phyloP scores from a whole-genome alignment of 2,888 invertebrate species.

The Amphiduros pacificus region DNA sequence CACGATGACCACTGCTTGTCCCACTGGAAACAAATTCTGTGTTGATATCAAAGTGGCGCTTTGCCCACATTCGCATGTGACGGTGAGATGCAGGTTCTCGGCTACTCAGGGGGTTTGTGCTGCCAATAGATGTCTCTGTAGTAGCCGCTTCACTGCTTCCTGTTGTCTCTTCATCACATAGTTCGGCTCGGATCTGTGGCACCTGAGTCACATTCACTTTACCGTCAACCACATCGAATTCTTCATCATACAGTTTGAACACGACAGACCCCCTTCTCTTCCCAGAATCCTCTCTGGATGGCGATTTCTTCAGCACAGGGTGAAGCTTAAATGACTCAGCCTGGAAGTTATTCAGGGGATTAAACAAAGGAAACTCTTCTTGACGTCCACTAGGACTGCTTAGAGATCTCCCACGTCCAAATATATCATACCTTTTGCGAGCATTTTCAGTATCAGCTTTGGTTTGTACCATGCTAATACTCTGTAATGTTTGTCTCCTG shows the following conservation, averaged over 20 bases:
- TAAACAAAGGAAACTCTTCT: not conserved
- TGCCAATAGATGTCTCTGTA: constrained; percentile 14
- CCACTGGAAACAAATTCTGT: not conserved
- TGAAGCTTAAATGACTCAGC: constrained; percentile 1
- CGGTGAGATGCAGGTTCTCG: constrained; percentile 1
- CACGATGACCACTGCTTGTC: not conserved
- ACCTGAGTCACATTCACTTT: not conserved
- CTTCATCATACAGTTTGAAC: constrained; percentile 14
- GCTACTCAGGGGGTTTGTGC: not conserved
- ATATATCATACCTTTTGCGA: no score
- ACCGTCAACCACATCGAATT: not conserved
- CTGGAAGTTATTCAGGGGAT: not conserved
- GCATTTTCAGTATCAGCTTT: no score
- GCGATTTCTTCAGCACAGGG: constrained; percentile 8
- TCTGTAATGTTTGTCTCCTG: no score
- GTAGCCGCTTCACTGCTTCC: constrained; percentile 13
- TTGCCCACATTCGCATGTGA: constrained; percentile 15
- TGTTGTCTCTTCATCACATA: constrained; percentile 9
- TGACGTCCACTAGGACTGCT: no score
- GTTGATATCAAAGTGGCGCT: constrained; percentile 8
- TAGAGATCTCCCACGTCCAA: no score
- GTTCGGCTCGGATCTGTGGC: not conserved
- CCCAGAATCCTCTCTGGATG: not conserved
- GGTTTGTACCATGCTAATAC: no score
- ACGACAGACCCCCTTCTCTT: constrained; percentile 4